Evolutionary conservation across 1,140 invertebrate species (phyloP), one percentile per base, ranked within the genome.

Genomic region (Adoxophyes honmai): DNA sequence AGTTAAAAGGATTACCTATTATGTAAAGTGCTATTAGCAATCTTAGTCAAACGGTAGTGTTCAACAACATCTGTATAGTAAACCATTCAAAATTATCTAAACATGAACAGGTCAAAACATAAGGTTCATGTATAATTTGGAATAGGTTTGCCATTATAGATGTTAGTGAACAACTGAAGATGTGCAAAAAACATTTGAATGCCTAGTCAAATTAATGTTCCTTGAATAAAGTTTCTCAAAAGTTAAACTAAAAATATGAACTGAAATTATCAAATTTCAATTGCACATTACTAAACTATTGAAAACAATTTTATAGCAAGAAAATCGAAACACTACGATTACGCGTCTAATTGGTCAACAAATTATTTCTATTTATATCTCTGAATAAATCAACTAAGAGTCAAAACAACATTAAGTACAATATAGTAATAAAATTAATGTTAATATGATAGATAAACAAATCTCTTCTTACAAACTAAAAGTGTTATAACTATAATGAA

Each of bases 291-390:
- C 6, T 36, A 36, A 39, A 11, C 39, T 10, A 48, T 48, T 48
- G 18, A 48, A 33, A 21, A 48, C 11, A 18, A 1, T 18, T 18
- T 9, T 15, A 11, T n/a, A 21, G 34, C 53, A 15, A 42, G 44
- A 34, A 10, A 28, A 48, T 54, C 35, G 52, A 54, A 37, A 48
- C 14, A 37, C 56, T 58, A 16, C 36, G 21, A 58, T 58, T 52
- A 37, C 18, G 56, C 56, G 56, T 58, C 56, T 52, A 37, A 15
- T 4, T 35, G n/a, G 14, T n/a, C 34, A 51, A 55, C 34, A 55
- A 34, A 59, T 37, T 38, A 48, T 54, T 16, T 55, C 60, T 60
- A n/a, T 16, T 35, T 16, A 48, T 48, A 16, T 21, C 42, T 48
- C 16, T 21, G 21, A 21, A 28, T 6, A n/a, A 48, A 48, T 42